Percentiles rank a stretch among this genome's conserved stretches.
Evolutionary conservation across 2,888 invertebrate genomes (phyloP).

Genomic region (Synanthedon vespiformis): DNA sequence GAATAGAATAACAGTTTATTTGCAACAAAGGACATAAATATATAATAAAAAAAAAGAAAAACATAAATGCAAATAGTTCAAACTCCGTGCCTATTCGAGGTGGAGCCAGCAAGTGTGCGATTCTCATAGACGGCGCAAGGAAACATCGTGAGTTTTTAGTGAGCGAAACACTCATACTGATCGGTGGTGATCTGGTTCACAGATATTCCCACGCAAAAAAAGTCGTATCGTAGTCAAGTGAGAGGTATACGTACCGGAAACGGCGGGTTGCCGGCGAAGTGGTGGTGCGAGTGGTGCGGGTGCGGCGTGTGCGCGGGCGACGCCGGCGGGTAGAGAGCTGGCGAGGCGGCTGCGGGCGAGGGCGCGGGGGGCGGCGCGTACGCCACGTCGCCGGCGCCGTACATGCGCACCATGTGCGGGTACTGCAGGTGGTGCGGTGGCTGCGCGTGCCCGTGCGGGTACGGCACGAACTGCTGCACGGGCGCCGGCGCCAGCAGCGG

Average conservation of each 20-base stretch:
- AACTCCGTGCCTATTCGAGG: no score
- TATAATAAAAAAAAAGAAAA: no score
- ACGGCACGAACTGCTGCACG: slow-evolving; percentile 76
- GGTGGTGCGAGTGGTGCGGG: slow-evolving; percentile 41
- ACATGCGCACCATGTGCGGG: slow-evolving; percentile 74
- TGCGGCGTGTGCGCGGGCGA: slow-evolving; percentile 62
- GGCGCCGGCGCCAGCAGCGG: slow-evolving; percentile 86
- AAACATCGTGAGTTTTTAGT: no score
- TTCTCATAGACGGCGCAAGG: no score
- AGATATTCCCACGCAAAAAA: no score
- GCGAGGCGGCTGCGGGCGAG: slow-evolving; percentile 55
- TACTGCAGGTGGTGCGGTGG: slow-evolving; percentile 61
- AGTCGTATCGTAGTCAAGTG: no score
- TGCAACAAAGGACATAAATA: no score
- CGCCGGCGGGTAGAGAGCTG: slow-evolving; percentile 63
- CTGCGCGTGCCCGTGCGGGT: slow-evolving; percentile 72
- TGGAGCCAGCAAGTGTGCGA: no score
- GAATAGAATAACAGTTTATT: no score
- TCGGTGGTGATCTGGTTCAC: no score
- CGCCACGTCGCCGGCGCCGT: slow-evolving; percentile 36
- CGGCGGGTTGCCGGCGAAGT: slow-evolving; percentile 27
- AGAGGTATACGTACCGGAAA: slow-evolving; percentile 36
- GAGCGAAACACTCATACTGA: no score
- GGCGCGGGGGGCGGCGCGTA: slow-evolving; percentile 51
- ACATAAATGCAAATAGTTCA: no score